These are phyloP conservation scores for Nowickia ferox DNA, from an alignment of 2,888 invertebrate genomes.

Conservation along the genomic window DNA sequence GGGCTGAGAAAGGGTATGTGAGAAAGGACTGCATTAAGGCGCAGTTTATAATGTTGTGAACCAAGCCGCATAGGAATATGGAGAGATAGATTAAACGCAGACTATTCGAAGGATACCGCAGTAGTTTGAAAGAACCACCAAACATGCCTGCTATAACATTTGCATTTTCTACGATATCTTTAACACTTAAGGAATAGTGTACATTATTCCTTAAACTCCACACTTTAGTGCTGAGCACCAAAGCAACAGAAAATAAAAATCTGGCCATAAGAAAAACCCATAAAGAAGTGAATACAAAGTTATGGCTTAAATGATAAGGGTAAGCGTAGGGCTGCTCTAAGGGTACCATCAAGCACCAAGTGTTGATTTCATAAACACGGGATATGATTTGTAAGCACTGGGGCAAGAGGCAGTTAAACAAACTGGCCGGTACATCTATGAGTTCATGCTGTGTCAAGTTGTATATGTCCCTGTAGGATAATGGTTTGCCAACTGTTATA, in stretches of 20 bases:
- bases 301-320: neutral
- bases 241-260: neutral
- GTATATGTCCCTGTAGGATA: conserved; percentile 12
- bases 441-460: conserved; percentile 39
- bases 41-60: neutral
- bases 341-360: conserved; percentile 59
- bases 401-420: neutral
- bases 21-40: conserved; percentile 25
- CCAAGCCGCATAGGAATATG: conserved; percentile 26
- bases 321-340: conserved; percentile 42
- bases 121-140: conserved; percentile 12
- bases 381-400: conserved; percentile 3
- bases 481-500: conserved; percentile 8
- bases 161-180: conserved; percentile 14
- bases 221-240: conserved; percentile 37
- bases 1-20: conserved; percentile 27
- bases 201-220: conserved; percentile 19
- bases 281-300: neutral
- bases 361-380: conserved; percentile 30
- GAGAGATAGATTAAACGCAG: conserved; percentile 37
- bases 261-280: neutral
- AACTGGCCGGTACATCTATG: conserved; percentile 54
- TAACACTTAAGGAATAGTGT: neutral
- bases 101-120: conserved; percentile 24
- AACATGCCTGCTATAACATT: conserved; percentile 18